Percentiles rank a stretch among this genome's conserved stretches.
Evolutionary conservation across 2,888 invertebrate species (phyloP).

Genomic region (Limnephilus lunatus): DNA sequence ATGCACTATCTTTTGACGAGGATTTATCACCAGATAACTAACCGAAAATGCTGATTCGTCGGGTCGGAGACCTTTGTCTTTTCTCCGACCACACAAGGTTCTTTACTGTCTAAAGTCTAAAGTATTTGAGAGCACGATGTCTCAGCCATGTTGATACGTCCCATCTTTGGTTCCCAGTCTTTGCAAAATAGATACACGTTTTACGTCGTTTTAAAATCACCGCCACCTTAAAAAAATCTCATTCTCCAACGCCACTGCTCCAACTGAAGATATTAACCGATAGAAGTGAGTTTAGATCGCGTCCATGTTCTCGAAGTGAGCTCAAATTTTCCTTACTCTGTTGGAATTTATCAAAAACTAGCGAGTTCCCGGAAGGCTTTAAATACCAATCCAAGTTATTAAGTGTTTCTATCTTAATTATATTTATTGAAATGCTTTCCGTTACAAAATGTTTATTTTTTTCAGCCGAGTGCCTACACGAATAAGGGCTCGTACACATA

Average conservation of each 20-base stretch:
- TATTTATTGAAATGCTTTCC: too few relatives aligned
- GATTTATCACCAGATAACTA: not conserved
- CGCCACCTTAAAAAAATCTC: not conserved
- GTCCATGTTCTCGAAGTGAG: not conserved
- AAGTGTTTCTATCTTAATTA: too few relatives aligned
- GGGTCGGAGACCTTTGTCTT: not conserved
- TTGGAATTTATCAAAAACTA: not conserved
- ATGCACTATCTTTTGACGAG: not conserved
- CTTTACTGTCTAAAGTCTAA: not conserved
- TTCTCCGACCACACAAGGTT: not conserved
- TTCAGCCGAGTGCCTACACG: too few relatives aligned
- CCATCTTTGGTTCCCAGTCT: not conserved
- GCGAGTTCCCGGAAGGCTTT: too few relatives aligned
- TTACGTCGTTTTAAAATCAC: not conserved
- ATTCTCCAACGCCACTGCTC: not conserved
- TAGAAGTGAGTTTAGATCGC: not conserved
- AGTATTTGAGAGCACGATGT: not conserved
- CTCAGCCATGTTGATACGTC: not conserved
- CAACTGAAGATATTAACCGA: not conserved
- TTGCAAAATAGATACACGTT: not conserved
- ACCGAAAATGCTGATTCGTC: not conserved
- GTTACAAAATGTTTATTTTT: too few relatives aligned
- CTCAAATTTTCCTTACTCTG: not conserved
- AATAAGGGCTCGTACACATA: too few relatives aligned
- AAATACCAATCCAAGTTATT: too few relatives aligned